A percentile compares a stretch with the other conserved stretches of the same genome.
Evolutionary conservation across 1,140 invertebrate species (phyloP).

Genomic region (Leptopilina boulardi): DNA sequence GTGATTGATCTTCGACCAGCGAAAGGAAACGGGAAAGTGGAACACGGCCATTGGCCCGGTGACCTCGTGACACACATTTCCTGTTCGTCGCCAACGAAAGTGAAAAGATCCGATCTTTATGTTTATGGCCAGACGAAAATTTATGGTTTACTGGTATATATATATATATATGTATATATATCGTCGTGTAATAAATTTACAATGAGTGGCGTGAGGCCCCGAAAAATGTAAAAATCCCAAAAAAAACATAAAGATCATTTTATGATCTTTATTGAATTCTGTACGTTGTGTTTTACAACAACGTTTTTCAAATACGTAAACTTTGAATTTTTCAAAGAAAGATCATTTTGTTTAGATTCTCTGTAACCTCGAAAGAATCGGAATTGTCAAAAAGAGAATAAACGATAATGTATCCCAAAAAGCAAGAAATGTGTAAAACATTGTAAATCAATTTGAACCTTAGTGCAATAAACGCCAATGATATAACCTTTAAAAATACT

Average conservation of each 20-base stretch:
- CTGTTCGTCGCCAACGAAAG: conserved; percentile 71
- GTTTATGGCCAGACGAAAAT: conserved; percentile 49
- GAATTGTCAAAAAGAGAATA: conserved; percentile 43
- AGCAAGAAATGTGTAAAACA: neutral
- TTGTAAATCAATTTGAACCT: conserved; percentile 43
- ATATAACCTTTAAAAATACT: neutral
- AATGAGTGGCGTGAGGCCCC: neutral
- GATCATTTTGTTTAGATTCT: conserved; percentile 5
- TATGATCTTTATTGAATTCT: conserved; percentile 14
- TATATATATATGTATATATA: too few relatives aligned
- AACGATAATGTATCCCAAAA: conserved; percentile 3
- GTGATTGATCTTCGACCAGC: conserved; percentile 59
- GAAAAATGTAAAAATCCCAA: neutral
- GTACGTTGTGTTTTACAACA: neutral
- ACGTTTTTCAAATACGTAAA: neutral
- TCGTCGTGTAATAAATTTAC: conserved; percentile 17
- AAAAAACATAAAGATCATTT: neutral
- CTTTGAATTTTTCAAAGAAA: conserved; percentile 3
- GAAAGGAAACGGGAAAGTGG: conserved; percentile 74
- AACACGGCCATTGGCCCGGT: conserved; percentile 73
- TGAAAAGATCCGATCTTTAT: conserved; percentile 68
- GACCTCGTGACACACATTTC: conserved; percentile 73
- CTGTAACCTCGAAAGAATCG: conserved; percentile 16
- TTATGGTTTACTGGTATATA: conserved; percentile 50
- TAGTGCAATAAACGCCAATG: neutral